These are phyloP conservation scores for Dastarcus helophoroides DNA, from an alignment of 2,888 invertebrate species.

Conservation along the genomic window DNA sequence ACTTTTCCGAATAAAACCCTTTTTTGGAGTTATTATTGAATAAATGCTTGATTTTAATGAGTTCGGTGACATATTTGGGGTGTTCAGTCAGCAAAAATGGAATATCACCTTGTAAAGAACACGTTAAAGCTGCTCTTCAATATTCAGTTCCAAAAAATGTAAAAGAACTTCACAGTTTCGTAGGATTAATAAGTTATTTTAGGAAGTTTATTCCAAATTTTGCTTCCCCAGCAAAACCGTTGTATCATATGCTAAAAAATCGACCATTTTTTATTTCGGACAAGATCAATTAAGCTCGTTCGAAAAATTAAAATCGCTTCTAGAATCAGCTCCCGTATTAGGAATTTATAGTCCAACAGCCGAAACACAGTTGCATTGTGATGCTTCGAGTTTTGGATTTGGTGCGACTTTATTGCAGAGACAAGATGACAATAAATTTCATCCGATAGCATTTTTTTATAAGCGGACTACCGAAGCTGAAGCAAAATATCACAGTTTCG, in stretches of 20 bases:
- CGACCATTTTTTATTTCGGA: too few species aligned
- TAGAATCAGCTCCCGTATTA: slow-evolving; percentile 19
- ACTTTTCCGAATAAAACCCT: too few species aligned
- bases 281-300: neutral
- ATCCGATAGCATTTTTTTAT: slow-evolving; percentile 22
- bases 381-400: too few species aligned
- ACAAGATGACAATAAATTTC: slow-evolving; percentile 15
- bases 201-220: neutral
- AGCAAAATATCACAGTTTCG: slow-evolving; percentile 21
- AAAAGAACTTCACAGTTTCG: neutral
- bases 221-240: too few species aligned
- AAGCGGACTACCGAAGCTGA: slow-evolving; percentile 18
- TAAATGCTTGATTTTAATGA: neutral
- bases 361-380: slow-evolving; percentile 23
- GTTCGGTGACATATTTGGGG: neutral
- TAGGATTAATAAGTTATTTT: neutral
- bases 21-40: too few species aligned
- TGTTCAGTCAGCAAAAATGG: neutral
- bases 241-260: too few species aligned
- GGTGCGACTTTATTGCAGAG: slow-evolving; percentile 21
- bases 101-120: neutral
- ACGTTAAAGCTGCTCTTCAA: neutral
- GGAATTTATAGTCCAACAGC: slow-evolving; percentile 18
- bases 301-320: too few species aligned
- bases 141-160: neutral